Evolutionary conservation across 2,113 vertebrate genomes (phyloP).

Genomic region (Mirza zaza): DNA sequence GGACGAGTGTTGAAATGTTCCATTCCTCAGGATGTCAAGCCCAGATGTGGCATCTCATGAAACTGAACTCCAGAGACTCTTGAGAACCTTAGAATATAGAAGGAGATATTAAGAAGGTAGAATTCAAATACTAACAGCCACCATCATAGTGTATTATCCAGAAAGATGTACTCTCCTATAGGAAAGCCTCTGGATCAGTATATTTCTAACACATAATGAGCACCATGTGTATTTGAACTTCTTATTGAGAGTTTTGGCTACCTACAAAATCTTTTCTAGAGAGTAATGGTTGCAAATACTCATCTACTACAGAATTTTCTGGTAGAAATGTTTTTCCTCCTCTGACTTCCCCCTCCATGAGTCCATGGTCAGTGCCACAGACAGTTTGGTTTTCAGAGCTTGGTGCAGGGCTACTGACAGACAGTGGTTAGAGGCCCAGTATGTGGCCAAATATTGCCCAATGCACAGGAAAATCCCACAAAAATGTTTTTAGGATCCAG

Average conservation of each 20-base stretch:
- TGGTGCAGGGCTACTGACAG: not conserved
- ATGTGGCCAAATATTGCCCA: no score
- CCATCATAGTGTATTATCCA: not conserved
- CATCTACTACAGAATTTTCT: not conserved
- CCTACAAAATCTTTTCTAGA: not conserved
- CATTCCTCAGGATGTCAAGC: not conserved
- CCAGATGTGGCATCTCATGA: no score
- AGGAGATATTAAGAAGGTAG: not conserved
- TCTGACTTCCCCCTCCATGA: no score
- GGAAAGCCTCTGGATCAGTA: not conserved
- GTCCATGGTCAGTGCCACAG: not conserved
- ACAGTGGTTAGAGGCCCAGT: not conserved
- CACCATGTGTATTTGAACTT: not conserved
- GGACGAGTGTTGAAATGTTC: not conserved
- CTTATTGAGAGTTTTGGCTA: not conserved
- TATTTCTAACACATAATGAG: no score
- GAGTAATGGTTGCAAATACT: no score
- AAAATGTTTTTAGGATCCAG: not conserved
- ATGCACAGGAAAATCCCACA: not conserved
- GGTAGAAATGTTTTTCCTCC: not conserved
- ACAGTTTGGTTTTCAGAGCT: no score
- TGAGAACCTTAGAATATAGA: not conserved
- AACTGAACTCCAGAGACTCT: not conserved
- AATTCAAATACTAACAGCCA: no score
- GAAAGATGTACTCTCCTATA: accelerated